These are phyloP conservation scores for Scaptomyza montana DNA, from an alignment of 1,140 invertebrate genomes.

Conservation along the genomic window DNA sequence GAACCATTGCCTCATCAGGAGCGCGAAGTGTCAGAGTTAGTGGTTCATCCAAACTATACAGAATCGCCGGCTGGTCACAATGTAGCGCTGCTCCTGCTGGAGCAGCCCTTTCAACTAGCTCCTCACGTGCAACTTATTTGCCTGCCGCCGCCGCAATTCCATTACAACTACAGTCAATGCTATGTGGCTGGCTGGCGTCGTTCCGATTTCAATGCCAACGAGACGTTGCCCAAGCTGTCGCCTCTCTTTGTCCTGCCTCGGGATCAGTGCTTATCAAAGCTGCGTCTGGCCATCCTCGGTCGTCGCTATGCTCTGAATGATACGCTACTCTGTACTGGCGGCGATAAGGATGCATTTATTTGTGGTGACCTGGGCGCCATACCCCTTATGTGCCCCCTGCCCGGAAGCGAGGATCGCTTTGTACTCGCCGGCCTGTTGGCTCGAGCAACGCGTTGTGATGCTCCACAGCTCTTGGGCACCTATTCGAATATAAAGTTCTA, in stretches of 20 bases:
- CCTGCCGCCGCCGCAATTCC: slow-evolving; percentile 42
- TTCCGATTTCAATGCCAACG: slow-evolving; percentile 33
- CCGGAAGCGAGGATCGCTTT: slow-evolving; percentile 45
- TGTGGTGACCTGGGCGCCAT: slow-evolving; percentile 50
- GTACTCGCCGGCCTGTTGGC: slow-evolving; percentile 55
- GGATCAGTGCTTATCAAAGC: slow-evolving; percentile 58
- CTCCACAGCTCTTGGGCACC: slow-evolving; percentile 54
- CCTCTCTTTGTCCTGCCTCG: slow-evolving; percentile 51
- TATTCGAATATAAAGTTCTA: slow-evolving; percentile 58
- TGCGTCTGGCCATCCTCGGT: slow-evolving; percentile 51
- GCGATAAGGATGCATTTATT: slow-evolving; percentile 58
- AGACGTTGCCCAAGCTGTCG: slow-evolving; percentile 48
- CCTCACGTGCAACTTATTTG: slow-evolving; percentile 56
- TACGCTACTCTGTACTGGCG: slow-evolving; percentile 53
- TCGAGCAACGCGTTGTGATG: slow-evolving; percentile 48
- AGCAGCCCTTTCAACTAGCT: slow-evolving; percentile 29
- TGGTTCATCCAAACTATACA: slow-evolving; percentile 59
- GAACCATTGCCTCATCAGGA: slow-evolving; percentile 53
- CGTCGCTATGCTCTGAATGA: slow-evolving; percentile 54
- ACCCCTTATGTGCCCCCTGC: slow-evolving; percentile 58
- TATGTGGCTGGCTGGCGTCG: slow-evolving; percentile 59
- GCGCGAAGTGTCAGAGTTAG: slow-evolving; percentile 32
- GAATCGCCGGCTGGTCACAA: slow-evolving; percentile 49
- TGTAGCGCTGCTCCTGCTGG: slow-evolving; percentile 47
- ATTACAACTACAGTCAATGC: slow-evolving; percentile 62